Evolutionary conservation across 1,140 invertebrate genomes (phyloP).

Genomic region (Wasmannia auropunctata): DNA sequence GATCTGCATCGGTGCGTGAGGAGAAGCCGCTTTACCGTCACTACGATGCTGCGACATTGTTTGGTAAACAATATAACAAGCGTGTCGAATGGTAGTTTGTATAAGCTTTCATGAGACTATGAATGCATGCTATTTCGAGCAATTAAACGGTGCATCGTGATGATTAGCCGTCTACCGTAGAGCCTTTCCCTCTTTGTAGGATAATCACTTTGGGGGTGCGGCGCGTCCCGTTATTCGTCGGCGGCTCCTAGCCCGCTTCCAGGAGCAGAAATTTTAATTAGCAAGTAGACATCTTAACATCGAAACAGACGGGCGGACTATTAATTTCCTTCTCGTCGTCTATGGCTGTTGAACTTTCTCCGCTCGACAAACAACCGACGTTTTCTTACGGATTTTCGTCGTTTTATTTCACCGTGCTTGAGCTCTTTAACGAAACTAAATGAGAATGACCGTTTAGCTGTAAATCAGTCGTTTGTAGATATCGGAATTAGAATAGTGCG

Average conservation of each 20-base stretch:
- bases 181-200: slow-evolving; percentile 54
- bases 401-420: slow-evolving; percentile 35
- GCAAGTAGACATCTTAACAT: slow-evolving; percentile 69
- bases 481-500: neutral
- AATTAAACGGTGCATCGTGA: slow-evolving; percentile 62
- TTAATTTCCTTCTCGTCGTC: slow-evolving; percentile 62
- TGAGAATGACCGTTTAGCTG: slow-evolving; percentile 40
- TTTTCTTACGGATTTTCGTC: slow-evolving; percentile 22
- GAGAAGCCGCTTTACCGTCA: neutral
- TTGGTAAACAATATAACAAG: neutral
- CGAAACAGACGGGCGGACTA: slow-evolving; percentile 55
- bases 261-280: slow-evolving; percentile 71
- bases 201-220: slow-evolving; percentile 65
- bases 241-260: slow-evolving; percentile 36
- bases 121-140: slow-evolving; percentile 49
- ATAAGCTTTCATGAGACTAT: neutral
- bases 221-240: slow-evolving; percentile 43
- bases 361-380: slow-evolving; percentile 64
- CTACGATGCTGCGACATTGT: neutral
- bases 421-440: slow-evolving; percentile 17
- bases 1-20: too few species aligned
- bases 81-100: neutral
- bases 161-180: neutral
- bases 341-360: slow-evolving; percentile 63
- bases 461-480: slow-evolving; percentile 5